Evolutionary conservation across 2,797 vertebrate genomes (phyloP).

Genomic region (Manis javanica): DNA sequence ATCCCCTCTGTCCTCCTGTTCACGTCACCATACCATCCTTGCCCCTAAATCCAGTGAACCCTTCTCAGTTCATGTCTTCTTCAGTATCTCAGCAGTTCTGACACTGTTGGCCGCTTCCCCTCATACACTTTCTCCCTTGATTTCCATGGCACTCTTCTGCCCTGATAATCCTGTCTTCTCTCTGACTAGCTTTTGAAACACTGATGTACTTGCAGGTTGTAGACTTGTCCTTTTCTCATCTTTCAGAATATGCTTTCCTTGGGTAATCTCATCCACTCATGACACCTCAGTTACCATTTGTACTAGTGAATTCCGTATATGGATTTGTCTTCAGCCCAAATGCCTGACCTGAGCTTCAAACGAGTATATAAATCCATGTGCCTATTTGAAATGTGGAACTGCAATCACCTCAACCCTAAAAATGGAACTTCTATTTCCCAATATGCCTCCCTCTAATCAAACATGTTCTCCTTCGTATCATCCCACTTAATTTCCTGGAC

Average conservation of each 20-base stretch:
- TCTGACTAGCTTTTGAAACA: neutral
- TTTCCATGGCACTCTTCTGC: neutral
- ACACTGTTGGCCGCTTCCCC: neutral
- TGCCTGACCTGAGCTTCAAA: neutral
- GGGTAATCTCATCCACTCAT: neutral
- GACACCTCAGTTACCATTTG: neutral
- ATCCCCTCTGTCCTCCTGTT: neutral
- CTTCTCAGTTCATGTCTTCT: neutral
- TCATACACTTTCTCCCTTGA: neutral
- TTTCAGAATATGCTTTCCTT: constrained; percentile 45
- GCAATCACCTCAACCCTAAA: constrained; percentile 21
- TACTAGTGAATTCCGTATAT: neutral
- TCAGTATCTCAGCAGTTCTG: neutral
- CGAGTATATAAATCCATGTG: neutral
- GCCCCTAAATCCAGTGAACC: neutral
- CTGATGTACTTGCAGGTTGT: neutral
- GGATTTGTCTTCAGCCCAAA: neutral
- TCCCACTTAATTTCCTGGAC: neutral
- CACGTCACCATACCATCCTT: neutral
- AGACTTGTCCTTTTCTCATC: neutral
- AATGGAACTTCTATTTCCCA: neutral
- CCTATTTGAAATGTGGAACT: neutral
- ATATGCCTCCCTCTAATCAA: neutral
- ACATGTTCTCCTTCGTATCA: neutral
- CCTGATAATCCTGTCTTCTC: neutral